Base-by-base conservation (phyloP, 2,888 invertebrate species). In the Pinctada fucata region DNA sequence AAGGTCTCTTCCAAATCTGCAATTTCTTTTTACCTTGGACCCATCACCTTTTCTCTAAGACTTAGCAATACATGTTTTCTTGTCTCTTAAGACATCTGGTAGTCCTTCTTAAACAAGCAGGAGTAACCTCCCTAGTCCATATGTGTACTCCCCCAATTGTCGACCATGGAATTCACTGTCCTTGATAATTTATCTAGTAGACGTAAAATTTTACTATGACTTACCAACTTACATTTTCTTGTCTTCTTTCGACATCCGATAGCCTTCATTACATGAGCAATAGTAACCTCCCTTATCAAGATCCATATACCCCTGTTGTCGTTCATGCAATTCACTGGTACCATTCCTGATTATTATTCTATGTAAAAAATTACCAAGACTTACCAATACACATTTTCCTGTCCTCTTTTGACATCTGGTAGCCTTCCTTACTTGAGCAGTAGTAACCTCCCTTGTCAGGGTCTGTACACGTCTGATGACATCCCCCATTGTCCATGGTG, bases 391-490 rank as follows among this genome's bases (percentile, higher is more conserved):
- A 92, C 6, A 87, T 84, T 65, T 87, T 90, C 64, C 79, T 83
- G 76, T 91, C 89, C 2, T 73, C 66, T 4, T 63, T 3, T 0
- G 83, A 80, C 2, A 89, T 80, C 1, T 68, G 78, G 78, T 85
- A 91, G 3, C 92, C 92, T 2, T 84, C 63, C 10, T 72, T 74
- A 84, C 98, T 99, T 63, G 96, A 95, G 92, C 99, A 99, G 88
- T 97, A 96, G 93, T 97, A 98, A 2, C 97, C 97, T 1, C 88
- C 0, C 4, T 76, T 80, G 3, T 96, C 95, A 50, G 98, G 93
- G 91, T 97, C 96, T 81, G 96, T 96, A 91, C 99, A 99, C 89
- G 95, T 95, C 90, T 98, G 98, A 90, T 97, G 96, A 93, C 98
- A 99, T 0, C 97, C 97, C 13, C 98, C 98, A 92, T 92, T 91